Evolutionary conservation across 2,113 vertebrate genomes (phyloP).

Genomic region (Leiothrix lutea): DNA sequence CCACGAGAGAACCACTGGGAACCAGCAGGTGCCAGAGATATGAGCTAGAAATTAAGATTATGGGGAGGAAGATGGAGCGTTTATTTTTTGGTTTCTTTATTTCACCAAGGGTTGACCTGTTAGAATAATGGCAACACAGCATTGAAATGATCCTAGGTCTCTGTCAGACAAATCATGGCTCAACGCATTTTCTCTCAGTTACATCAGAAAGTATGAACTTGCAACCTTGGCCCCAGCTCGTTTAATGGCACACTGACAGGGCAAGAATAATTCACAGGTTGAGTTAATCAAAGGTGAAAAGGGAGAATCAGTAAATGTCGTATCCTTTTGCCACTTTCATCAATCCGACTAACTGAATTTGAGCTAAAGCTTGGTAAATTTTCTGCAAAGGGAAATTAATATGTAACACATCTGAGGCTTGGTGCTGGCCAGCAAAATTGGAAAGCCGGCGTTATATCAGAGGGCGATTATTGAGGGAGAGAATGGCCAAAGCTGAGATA

Average conservation of each 20-base stretch:
- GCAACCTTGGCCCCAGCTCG: conserved; percentile 67
- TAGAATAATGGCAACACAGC: conserved; percentile 51
- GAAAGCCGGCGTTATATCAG: conserved; percentile 82
- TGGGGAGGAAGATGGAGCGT: background rate
- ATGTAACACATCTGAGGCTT: conserved; percentile 93
- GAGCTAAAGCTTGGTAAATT: conserved; percentile 88
- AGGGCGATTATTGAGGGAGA: conserved; percentile 84
- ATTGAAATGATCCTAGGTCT: conserved; percentile 69
- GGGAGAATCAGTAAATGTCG: conserved; percentile 97
- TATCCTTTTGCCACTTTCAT: conserved; percentile 97
- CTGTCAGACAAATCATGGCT: conserved; percentile 64
- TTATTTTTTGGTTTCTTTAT: conserved; percentile 26
- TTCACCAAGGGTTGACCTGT: conserved; percentile 27
- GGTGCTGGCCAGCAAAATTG: conserved; percentile 80
- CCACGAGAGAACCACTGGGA: background rate
- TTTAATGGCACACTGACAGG: conserved; percentile 89
- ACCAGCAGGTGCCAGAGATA: background rate
- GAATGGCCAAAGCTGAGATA: conserved; percentile 84
- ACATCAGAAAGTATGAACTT: conserved; percentile 71
- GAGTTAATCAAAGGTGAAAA: conserved; percentile 99
- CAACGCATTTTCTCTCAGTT: conserved; percentile 58
- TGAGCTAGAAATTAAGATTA: background rate
- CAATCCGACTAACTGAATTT: conserved; percentile 99
- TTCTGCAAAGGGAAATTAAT: conserved; percentile 95
- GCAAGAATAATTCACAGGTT: conserved; percentile 82